Percentiles rank a stretch among this genome's conserved stretches.
Conservation (phyloP, 2,888 invertebrate species). For the Oligia strigilis region DNA sequence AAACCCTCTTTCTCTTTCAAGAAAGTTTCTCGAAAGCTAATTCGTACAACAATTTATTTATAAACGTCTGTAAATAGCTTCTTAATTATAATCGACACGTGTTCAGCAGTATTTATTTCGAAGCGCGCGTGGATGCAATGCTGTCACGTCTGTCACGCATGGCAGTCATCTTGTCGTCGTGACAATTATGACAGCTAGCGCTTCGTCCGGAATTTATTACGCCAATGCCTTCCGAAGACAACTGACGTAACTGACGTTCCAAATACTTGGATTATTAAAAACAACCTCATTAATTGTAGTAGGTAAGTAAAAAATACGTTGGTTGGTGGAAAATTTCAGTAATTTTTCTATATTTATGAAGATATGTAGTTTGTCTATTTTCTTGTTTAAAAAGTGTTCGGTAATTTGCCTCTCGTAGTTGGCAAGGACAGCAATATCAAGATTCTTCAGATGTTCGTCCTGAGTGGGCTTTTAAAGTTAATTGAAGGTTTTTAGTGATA, state of each 20-base stretch:
- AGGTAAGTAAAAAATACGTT: conserved; percentile 11
- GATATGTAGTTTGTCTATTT: conserved; percentile 21
- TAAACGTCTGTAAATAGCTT: conserved; percentile 56
- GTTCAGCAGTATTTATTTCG: conserved; percentile 62
- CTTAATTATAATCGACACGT: conserved; percentile 61
- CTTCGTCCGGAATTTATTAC: conserved; percentile 60
- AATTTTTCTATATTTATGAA: conserved; percentile 26
- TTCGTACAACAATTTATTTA: conserved; percentile 50
- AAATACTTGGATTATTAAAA: conserved; percentile 50
- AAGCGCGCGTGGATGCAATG: conserved; percentile 54
- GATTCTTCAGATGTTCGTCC: conserved; percentile 35
- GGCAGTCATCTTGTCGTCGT: conserved; percentile 62
- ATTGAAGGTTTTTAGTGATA: conserved; percentile 32
- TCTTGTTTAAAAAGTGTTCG: conserved; percentile 20
- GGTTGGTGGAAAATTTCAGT: conserved; percentile 1
- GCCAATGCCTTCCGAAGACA: conserved; percentile 30
- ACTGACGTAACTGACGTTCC: conserved; percentile 59
- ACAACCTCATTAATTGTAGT: conserved; percentile 36
- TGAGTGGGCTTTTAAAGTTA: conserved; percentile 46
- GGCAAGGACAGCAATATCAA: conserved; percentile 27
- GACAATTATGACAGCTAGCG: conserved; percentile 63
- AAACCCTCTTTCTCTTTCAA: neutral
- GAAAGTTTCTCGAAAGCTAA: conserved; percentile 38
- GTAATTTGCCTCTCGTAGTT: conserved; percentile 15
- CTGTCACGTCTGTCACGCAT: conserved; percentile 45